A percentile compares a stretch with the other conserved stretches of the same genome.
phyloP scores from a whole-genome alignment of 1,140 invertebrate species.

The Panagrolaimus sp. region DNA sequence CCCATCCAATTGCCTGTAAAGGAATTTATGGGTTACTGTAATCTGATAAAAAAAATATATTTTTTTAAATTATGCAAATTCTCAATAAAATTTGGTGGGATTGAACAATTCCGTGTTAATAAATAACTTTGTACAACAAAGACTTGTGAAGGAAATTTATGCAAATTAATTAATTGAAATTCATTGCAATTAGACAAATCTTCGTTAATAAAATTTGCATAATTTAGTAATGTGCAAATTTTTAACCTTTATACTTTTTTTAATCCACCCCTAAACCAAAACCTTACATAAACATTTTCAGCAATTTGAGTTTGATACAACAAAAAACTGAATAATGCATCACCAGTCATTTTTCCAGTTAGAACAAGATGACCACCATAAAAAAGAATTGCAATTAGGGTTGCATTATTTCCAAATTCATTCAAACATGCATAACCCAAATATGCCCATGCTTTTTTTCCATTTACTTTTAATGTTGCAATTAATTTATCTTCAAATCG shows the following conservation, averaged over 20 bases:
- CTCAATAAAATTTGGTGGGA: not conserved
- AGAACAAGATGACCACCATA: conserved; percentile 51
- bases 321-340: conserved; percentile 42
- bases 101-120: too few species aligned
- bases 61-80: not conserved
- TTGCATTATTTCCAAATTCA: conserved; percentile 41
- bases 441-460: conserved; percentile 22
- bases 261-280: too few species aligned
- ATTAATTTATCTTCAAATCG: conserved; percentile 40
- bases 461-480: conserved; percentile 33
- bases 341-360: conserved; percentile 28
- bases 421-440: conserved; percentile 51
- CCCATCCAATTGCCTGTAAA: conserved; percentile 50
- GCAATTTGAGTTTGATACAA: conserved; percentile 52
- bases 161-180: too few species aligned
- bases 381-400: conserved; percentile 45
- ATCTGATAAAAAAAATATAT: too few species aligned
- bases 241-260: too few species aligned
- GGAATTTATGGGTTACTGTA: too few species aligned
- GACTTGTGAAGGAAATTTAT: too few species aligned
- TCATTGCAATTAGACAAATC: too few species aligned
- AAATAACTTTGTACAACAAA: too few species aligned
- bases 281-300: conserved; percentile 45
- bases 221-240: too few species aligned
- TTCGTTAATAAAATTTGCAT: too few species aligned